These are phyloP conservation scores for Dicyrtomina minuta DNA, from an alignment of 2,888 invertebrate species.

Conservation along the genomic window DNA sequence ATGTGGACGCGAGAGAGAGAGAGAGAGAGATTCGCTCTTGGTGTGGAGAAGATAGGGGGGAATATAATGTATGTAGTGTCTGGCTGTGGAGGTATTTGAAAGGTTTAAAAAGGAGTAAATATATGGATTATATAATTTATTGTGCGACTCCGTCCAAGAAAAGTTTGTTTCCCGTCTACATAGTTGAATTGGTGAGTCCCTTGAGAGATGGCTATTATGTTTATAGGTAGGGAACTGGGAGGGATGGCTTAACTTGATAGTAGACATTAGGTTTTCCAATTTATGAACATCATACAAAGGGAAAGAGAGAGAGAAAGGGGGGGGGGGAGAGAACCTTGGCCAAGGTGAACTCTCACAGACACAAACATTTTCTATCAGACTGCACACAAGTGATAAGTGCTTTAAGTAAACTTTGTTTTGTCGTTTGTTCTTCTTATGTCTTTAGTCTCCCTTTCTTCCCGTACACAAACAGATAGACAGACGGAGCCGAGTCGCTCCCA, in stretches of 20 bases:
- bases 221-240: neutral
- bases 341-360: neutral
- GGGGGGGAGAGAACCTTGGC: neutral
- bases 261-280: too few relatives aligned
- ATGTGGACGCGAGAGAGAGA: neutral
- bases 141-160: neutral
- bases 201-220: slow-evolving; percentile 6
- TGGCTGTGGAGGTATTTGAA: too few relatives aligned
- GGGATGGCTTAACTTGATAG: neutral
- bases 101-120: too few relatives aligned
- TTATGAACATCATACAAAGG: too few relatives aligned
- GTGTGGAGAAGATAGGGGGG: neutral
- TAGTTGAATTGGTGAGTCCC: slow-evolving; percentile 19
- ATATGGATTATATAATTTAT: slow-evolving; percentile 16
- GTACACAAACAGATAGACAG: too few relatives aligned
- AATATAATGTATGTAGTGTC: too few relatives aligned
- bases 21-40: neutral
- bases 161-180: neutral
- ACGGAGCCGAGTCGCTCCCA: too few relatives aligned
- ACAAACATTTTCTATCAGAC: slow-evolving; percentile 8
- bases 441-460: too few relatives aligned
- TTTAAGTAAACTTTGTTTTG: slow-evolving; percentile 27
- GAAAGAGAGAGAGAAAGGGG: neutral
- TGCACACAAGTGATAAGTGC: slow-evolving; percentile 23
- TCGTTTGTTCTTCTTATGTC: slow-evolving; percentile 12